A percentile compares a stretch with the other conserved stretches of the same genome.
These are phyloP conservation scores for Drepanosiphum platanoidis DNA, from an alignment of 2,888 invertebrate genomes.

Conservation along the genomic window DNA sequence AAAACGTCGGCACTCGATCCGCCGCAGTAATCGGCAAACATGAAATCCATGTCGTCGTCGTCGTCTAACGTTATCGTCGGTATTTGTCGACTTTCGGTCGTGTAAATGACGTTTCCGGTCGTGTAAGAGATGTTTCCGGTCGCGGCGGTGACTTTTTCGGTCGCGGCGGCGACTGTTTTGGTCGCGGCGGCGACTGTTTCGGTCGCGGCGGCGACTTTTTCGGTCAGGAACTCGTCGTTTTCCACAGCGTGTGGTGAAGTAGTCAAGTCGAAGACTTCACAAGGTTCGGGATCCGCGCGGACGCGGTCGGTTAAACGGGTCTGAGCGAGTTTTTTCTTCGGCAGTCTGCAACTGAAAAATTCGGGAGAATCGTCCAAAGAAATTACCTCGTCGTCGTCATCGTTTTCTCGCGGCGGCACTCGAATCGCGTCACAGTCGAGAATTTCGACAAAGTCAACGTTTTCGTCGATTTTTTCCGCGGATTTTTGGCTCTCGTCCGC, in stretches of 20 bases:
- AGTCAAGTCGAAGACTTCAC: not conserved
- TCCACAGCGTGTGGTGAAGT: not conserved
- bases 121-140: no score
- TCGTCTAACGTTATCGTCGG: not conserved
- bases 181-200: not conserved
- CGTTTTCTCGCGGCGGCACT: not conserved
- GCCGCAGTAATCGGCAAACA: not conserved
- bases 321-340: not conserved
- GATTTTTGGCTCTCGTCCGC: not conserved
- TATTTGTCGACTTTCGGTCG: no score
- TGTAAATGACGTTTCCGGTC: not conserved
- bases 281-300: not conserved
- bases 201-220: not conserved
- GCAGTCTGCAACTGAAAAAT: not conserved
- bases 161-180: not conserved
- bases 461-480: not conserved
- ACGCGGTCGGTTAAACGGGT: not conserved
- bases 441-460: not conserved
- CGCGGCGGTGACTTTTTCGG: no score
- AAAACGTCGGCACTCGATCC: not conserved
- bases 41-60: conserved; percentile 37
- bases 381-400: not conserved
- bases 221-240: no score
- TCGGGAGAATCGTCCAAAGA: conserved; percentile 4
- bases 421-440: not conserved